These are phyloP conservation scores for Melanostoma mellinum DNA, from an alignment of 2,888 invertebrate genomes.

Conservation along the genomic window DNA sequence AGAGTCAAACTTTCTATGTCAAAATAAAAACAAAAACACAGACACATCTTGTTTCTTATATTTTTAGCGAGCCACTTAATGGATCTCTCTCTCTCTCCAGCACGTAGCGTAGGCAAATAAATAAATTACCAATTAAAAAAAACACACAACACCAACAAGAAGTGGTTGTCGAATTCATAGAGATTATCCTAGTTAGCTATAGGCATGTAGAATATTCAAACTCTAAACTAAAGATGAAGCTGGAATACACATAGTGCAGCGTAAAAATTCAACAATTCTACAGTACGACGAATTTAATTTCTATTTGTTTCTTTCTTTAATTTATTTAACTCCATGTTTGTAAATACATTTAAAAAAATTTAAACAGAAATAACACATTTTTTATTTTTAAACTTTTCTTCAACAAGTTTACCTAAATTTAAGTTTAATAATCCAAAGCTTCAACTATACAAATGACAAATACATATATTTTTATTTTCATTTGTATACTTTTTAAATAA, in stretches of 20 bases:
- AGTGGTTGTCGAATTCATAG: constrained; percentile 63
- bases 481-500: constrained; percentile 45
- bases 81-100: constrained; percentile 52
- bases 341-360: constrained; percentile 55
- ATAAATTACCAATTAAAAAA: constrained; percentile 33
- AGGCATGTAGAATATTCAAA: constrained; percentile 63
- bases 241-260: neutral
- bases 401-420: constrained; percentile 49
- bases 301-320: constrained; percentile 55
- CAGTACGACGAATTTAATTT: constrained; percentile 72
- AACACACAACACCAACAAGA: constrained; percentile 40
- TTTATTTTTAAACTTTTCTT: constrained; percentile 26
- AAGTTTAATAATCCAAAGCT: constrained; percentile 69
- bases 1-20: constrained; percentile 62
- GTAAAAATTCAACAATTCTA: constrained; percentile 39
- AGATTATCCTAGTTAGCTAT: constrained; percentile 70
- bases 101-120: constrained; percentile 61
- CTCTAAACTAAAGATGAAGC: constrained; percentile 43
- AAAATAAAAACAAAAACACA: constrained; percentile 4
- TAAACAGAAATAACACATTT: constrained; percentile 23
- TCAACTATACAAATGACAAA: constrained; percentile 54
- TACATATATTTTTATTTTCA: constrained; percentile 50
- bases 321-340: constrained; percentile 70
- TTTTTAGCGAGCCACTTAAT: constrained; percentile 43
- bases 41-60: constrained; percentile 28